Evolutionary conservation across 2,888 invertebrate genomes (phyloP).

Genomic region (Linyphia triangularis): DNA sequence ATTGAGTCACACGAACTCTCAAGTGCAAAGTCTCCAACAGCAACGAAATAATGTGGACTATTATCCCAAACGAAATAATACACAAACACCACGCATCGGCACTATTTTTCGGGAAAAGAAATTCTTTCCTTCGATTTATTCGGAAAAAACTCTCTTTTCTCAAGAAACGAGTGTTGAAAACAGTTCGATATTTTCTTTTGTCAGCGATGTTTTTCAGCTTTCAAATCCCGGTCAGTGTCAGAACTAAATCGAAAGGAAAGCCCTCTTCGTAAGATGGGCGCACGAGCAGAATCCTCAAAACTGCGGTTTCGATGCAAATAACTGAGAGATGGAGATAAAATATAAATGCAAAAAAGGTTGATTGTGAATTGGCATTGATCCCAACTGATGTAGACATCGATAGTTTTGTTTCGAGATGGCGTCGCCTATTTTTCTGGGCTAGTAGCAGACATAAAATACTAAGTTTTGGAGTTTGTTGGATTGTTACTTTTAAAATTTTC

Average conservation of each 20-base stretch:
- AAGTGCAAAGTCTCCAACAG: not conserved
- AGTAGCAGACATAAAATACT: too few relatives aligned
- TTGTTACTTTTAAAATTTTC: too few relatives aligned
- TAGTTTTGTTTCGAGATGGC: not conserved
- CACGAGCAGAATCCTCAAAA: not conserved
- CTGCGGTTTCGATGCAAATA: conserved; percentile 39
- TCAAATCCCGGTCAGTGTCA: conserved; percentile 17
- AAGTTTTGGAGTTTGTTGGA: too few relatives aligned
- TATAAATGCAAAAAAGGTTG: conserved; percentile 25
- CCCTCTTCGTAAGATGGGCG: conserved; percentile 9
- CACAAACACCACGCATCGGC: conserved; percentile 12
- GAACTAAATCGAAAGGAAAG: conserved; percentile 33
- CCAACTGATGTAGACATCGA: conserved; percentile 43
- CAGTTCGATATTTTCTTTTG: conserved; percentile 49
- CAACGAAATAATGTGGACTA: not conserved
- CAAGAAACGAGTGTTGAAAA: conserved; percentile 26
- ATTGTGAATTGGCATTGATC: conserved; percentile 39
- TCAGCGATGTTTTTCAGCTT: conserved; percentile 40
- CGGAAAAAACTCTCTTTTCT: not conserved
- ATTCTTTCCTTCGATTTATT: conserved; percentile 27
- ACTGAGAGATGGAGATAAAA: conserved; percentile 37
- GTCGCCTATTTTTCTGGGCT: too few relatives aligned
- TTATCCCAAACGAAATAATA: conserved; percentile 37
- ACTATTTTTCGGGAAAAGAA: not conserved
- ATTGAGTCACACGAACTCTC: not conserved